Conservation (phyloP, 2,888 invertebrate genomes). For the Trissolcus japonicus region DNA sequence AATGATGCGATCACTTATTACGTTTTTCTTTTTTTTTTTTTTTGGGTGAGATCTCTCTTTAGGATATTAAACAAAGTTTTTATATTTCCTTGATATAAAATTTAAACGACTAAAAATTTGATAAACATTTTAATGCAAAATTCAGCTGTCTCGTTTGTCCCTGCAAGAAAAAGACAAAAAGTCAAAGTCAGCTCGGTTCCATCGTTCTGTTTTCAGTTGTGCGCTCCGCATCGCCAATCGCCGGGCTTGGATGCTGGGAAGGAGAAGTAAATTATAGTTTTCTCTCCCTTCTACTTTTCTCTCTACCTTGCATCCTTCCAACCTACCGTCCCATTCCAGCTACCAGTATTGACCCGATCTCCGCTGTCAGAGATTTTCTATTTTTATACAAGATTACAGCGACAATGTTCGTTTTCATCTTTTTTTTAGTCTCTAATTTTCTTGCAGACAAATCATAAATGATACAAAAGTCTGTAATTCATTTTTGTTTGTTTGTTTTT, state of each 20-base stretch:
- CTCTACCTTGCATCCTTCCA: constrained; percentile 27
- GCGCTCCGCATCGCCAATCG: constrained; percentile 44
- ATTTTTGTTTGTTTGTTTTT: too few species aligned
- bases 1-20: too few species aligned
- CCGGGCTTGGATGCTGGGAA: constrained; percentile 41
- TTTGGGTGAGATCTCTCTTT: too few species aligned
- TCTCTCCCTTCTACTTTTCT: constrained; percentile 36
- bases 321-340: constrained; percentile 28
- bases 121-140: too few species aligned
- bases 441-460: not conserved
- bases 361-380: constrained; percentile 48
- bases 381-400: constrained; percentile 30
- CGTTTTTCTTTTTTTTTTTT: too few species aligned
- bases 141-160: not conserved
- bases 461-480: too few species aligned
- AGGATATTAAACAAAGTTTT: too few species aligned
- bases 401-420: constrained; percentile 13
- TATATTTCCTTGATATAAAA: too few species aligned
- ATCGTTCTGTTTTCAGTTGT: constrained; percentile 28
- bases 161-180: not conserved
- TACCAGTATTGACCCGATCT: constrained; percentile 55
- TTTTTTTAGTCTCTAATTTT: constrained; percentile 16
- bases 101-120: too few species aligned
- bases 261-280: constrained; percentile 51
- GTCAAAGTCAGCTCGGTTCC: constrained; percentile 20